Conservation (phyloP, 2,888 invertebrate species). For the Neria commutata region DNA sequence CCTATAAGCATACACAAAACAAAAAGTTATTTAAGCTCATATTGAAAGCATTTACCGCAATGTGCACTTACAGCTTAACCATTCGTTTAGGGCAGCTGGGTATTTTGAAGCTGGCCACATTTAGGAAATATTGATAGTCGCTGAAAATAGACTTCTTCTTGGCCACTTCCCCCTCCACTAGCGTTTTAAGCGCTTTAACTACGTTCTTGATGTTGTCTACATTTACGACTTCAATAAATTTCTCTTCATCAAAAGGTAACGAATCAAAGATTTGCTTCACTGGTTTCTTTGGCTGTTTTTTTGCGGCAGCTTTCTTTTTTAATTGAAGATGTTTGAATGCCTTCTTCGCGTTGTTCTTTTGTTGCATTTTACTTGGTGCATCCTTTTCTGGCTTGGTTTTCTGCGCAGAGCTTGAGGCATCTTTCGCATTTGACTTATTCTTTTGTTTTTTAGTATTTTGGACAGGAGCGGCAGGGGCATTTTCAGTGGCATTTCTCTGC, state of each 20-base stretch:
- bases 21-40: not conserved
- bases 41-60: not conserved
- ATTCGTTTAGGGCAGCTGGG: constrained; percentile 67
- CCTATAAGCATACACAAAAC: constrained; percentile 54
- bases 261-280: constrained; percentile 36
- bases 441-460: too few relatives aligned
- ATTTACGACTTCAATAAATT: constrained; percentile 45
- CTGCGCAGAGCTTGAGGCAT: not conserved
- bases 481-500: constrained; percentile 9
- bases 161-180: constrained; percentile 44
- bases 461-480: not conserved
- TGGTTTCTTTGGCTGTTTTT: constrained; percentile 11
- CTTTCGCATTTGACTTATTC: too few relatives aligned
- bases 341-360: constrained; percentile 16
- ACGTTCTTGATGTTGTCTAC: constrained; percentile 45
- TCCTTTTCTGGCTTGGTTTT: constrained; percentile 11
- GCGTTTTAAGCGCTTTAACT: constrained; percentile 43
- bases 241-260: constrained; percentile 47
- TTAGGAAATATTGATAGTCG: constrained; percentile 52
- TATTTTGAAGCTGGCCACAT: constrained; percentile 67
- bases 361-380: constrained; percentile 12
- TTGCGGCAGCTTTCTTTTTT: constrained; percentile 20
- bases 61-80: constrained; percentile 68
- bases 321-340: constrained; percentile 20
- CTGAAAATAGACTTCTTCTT: constrained; percentile 52